Percentiles rank a stretch among this genome's conserved stretches.
These are phyloP conservation scores for Orchestes rusci DNA, from an alignment of 2,888 invertebrate genomes.

Conservation along the genomic window DNA sequence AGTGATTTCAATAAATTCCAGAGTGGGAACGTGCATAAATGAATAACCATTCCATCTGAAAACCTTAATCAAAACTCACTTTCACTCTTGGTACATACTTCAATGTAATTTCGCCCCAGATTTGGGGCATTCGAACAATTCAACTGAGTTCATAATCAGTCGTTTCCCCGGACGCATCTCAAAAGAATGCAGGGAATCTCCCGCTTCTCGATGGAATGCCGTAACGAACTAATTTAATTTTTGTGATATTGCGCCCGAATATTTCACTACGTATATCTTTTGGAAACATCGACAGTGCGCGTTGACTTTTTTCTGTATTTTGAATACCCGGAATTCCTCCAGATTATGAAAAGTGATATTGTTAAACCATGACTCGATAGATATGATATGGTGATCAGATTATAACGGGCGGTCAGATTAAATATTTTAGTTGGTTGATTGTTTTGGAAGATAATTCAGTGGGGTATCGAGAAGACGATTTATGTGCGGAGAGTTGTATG, in stretches of 20 bases:
- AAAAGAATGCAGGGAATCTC: constrained; percentile 17
- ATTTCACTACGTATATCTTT: constrained; percentile 23
- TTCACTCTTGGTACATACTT: too few species aligned
- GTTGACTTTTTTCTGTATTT: constrained; percentile 8
- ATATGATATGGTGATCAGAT: background rate
- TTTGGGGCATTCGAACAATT: constrained; percentile 15
- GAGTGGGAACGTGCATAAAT: too few species aligned
- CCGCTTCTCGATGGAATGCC: constrained; percentile 21
- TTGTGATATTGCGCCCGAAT: constrained; percentile 25
- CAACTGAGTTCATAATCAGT: constrained; percentile 15
- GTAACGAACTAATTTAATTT: constrained; percentile 26
- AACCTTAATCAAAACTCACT: too few species aligned
- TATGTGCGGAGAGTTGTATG: too few species aligned
- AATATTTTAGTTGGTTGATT: too few species aligned
- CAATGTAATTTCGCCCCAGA: constrained; percentile 11
- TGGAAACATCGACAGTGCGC: constrained; percentile 17
- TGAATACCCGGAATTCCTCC: constrained; percentile 18
- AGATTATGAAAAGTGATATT: constrained; percentile 23
- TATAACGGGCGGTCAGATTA: too few species aligned
- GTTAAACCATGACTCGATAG: background rate
- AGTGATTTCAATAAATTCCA: too few species aligned
- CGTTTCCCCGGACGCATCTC: constrained; percentile 17
- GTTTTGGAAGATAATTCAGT: too few species aligned
- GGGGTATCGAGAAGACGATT: too few species aligned
- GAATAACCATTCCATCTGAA: too few species aligned